Percentiles rank a stretch among this genome's conserved stretches.
Evolutionary conservation across 2,113 vertebrate genomes (phyloP).

Genomic region (Fukomys damarensis): DNA sequence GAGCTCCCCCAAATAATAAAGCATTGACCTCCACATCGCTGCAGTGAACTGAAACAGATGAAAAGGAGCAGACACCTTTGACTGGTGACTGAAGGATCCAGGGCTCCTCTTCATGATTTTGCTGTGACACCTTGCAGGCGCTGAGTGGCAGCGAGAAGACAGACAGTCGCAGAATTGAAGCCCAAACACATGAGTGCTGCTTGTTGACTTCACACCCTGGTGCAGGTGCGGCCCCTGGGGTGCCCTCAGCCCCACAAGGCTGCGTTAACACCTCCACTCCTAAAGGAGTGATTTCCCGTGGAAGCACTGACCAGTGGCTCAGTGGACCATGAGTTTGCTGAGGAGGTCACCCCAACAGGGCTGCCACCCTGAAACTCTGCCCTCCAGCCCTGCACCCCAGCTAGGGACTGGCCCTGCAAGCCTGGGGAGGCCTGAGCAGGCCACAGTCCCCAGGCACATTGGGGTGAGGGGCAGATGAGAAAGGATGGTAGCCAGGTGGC

Average conservation of each 20-base stretch:
- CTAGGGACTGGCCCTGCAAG: not conserved
- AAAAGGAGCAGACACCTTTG: not conserved
- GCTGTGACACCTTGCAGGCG: not conserved
- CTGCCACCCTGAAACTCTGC: not conserved
- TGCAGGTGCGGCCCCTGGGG: not conserved
- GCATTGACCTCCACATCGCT: not conserved
- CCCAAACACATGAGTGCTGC: not conserved
- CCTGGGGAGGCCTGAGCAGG: not conserved
- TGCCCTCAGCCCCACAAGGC: rapidly evolving
- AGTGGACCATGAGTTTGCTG: not conserved
- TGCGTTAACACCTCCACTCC: not conserved
- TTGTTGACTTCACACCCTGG: not conserved
- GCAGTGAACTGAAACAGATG: not conserved
- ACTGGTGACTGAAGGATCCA: not conserved
- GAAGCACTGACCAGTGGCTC: not conserved
- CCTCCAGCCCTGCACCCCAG: not conserved
- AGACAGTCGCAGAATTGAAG: not conserved
- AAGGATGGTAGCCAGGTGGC: not conserved
- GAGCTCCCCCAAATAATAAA: not conserved
- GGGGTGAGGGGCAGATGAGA: not conserved
- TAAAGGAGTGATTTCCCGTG: too few relatives aligned
- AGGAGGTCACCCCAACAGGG: not conserved
- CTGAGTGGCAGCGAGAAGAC: not conserved
- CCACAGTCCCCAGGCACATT: not conserved
- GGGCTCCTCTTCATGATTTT: not conserved